Percentiles rank a stretch among this genome's conserved stretches.
Conservation (phyloP, 2,888 invertebrate genomes). For the Diaphora mendica region DNA sequence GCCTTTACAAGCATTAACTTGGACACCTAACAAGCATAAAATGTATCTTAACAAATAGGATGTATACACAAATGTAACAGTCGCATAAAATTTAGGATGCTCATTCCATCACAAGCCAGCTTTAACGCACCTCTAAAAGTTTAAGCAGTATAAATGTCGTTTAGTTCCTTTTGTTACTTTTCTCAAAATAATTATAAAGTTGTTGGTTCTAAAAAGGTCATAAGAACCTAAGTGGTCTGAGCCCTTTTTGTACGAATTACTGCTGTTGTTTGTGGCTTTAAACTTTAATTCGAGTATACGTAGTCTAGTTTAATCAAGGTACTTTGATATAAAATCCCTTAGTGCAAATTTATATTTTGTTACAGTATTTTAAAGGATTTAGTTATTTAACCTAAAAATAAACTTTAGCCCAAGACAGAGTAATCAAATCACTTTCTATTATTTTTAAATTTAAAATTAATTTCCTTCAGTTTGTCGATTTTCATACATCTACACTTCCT, state of each 20-base stretch:
- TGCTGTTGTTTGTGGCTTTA: slow-evolving; percentile 15
- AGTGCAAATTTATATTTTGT: slow-evolving; percentile 14
- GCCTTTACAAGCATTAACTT: not conserved
- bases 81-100: slow-evolving; percentile 22
- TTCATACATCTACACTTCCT: no score
- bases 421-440: no score
- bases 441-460: no score
- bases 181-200: slow-evolving; percentile 8
- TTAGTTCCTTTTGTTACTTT: slow-evolving; percentile 20
- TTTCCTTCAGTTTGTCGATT: no score
- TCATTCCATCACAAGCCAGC: slow-evolving; percentile 24
- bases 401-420: not conserved
- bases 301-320: slow-evolving; percentile 20
- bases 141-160: slow-evolving; percentile 20
- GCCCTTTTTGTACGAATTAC: slow-evolving; percentile 28
- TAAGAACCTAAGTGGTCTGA: slow-evolving; percentile 11
- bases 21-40: no score
- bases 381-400: not conserved
- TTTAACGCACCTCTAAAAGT: slow-evolving; percentile 26
- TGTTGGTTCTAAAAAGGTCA: slow-evolving; percentile 18
- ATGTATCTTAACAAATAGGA: not conserved
- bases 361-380: slow-evolving; percentile 6
- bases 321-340: slow-evolving; percentile 14
- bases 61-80: slow-evolving; percentile 15
- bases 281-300: slow-evolving; percentile 25